A percentile compares a stretch with the other conserved stretches of the same genome.
These are phyloP conservation scores for Epirrhoe tristata DNA, from an alignment of 2,888 invertebrate species.

Conservation along the genomic window DNA sequence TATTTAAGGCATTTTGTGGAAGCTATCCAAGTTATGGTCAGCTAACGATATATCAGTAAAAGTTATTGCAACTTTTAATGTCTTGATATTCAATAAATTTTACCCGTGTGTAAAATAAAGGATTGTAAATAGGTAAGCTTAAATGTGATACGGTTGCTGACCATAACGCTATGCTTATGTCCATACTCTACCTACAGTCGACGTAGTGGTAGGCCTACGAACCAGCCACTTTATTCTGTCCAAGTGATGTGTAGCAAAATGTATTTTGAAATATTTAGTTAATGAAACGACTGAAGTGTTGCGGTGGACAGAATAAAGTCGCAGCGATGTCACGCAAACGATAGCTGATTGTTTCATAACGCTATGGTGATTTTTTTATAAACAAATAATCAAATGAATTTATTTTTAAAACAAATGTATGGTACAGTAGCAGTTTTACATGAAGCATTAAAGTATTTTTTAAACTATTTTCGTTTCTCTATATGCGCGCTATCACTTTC, in stretches of 20 bases:
- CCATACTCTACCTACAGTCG: constrained; percentile 43
- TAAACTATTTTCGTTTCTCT: constrained; percentile 36
- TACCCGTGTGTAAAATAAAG: constrained; percentile 19
- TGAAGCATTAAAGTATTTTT: constrained; percentile 83
- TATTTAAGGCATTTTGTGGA: constrained; percentile 28
- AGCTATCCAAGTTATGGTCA: constrained; percentile 34
- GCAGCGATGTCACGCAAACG: constrained; percentile 65
- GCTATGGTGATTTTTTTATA: constrained; percentile 74
- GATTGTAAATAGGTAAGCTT: constrained; percentile 37
- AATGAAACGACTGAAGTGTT: constrained; percentile 71
- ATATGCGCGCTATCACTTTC: constrained; percentile 58
- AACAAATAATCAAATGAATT: constrained; percentile 56
- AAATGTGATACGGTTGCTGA: constrained; percentile 35
- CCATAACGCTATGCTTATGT: constrained; percentile 27
- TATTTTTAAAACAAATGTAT: constrained; percentile 70
- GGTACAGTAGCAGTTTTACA: constrained; percentile 67
- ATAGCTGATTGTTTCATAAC: constrained; percentile 74
- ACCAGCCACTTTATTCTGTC: constrained; percentile 63
- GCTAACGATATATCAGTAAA: constrained; percentile 29
- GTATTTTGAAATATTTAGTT: constrained; percentile 65
- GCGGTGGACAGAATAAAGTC: constrained; percentile 64
- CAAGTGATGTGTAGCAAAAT: constrained; percentile 63
- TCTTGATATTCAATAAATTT: constrained; percentile 32
- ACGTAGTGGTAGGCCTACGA: constrained; percentile 62
- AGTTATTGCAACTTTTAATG: constrained; percentile 23